phyloP scores from a whole-genome alignment of 1,140 invertebrate genomes.

The Orchesella cincta region DNA sequence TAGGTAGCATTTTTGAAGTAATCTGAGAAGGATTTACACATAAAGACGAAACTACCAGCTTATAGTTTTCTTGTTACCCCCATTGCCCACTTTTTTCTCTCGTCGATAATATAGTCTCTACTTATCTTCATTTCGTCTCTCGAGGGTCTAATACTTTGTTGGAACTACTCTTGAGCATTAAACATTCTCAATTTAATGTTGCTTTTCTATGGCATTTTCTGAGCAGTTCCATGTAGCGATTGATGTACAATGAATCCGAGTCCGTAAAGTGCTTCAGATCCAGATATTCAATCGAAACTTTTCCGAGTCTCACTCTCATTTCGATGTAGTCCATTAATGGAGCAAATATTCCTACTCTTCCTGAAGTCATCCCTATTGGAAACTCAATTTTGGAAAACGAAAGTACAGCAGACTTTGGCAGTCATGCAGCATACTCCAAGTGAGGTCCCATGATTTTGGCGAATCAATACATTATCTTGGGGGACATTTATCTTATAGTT shows the following conservation, averaged over 20 bases:
- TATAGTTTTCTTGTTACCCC: too few species aligned
- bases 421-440: background rate
- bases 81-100: too few species aligned
- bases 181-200: background rate
- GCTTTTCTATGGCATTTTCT: background rate
- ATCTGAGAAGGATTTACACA: too few species aligned
- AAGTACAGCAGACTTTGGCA: background rate
- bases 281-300: background rate
- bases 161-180: too few species aligned
- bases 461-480: background rate
- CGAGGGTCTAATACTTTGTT: too few species aligned
- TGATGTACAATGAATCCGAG: background rate
- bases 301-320: background rate
- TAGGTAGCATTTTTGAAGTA: too few species aligned
- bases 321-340: background rate
- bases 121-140: too few species aligned
- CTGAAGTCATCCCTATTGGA: background rate
- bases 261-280: constrained; percentile 7
- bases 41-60: too few species aligned
- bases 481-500: background rate
- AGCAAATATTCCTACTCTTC: background rate
- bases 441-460: background rate
- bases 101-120: too few species aligned
- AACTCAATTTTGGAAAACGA: background rate
- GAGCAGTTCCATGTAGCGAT: background rate